Evolutionary conservation across 1,140 invertebrate species (phyloP).

Genomic region (Anastrepha obliqua): DNA sequence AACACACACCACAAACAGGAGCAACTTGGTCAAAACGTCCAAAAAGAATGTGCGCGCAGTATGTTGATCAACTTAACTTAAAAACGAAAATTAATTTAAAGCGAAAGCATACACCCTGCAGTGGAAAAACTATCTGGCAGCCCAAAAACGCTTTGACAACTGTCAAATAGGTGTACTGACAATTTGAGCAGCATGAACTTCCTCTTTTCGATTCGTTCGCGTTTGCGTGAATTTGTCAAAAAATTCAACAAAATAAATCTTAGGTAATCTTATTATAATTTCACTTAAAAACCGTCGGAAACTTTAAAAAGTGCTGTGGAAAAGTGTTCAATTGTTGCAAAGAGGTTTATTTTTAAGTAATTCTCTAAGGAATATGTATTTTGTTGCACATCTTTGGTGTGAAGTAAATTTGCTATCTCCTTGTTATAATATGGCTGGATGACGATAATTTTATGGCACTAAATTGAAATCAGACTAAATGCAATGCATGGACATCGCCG

Average conservation of each 20-base stretch:
- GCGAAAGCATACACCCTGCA: not conserved
- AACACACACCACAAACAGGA: too few species aligned
- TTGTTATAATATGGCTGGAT: not conserved
- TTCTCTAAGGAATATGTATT: not conserved
- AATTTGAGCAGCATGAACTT: conserved; percentile 66
- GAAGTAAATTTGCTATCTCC: not conserved
- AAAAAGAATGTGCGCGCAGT: too few species aligned
- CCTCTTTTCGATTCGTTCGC: conserved; percentile 74
- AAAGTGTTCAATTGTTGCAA: not conserved
- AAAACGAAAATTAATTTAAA: not conserved
- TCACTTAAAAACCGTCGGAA: conserved; percentile 11
- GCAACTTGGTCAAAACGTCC: too few species aligned
- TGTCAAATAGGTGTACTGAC: conserved; percentile 59
- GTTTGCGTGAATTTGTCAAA: conserved; percentile 73
- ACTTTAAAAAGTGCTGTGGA: not conserved
- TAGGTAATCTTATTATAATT: conserved; percentile 70
- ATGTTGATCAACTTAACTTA: too few species aligned
- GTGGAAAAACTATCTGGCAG: not conserved
- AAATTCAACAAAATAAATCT: conserved; percentile 72
- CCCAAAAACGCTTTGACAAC: not conserved
- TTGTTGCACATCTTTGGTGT: not conserved
- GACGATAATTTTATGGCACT: too few species aligned
- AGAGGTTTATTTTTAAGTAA: not conserved
- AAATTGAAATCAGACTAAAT: too few species aligned
- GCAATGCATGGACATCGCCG: too few species aligned